Percentiles rank a stretch among this genome's conserved stretches.
Evolutionary conservation across 2,888 invertebrate genomes (phyloP).

Genomic region (Hetaerina titia): DNA sequence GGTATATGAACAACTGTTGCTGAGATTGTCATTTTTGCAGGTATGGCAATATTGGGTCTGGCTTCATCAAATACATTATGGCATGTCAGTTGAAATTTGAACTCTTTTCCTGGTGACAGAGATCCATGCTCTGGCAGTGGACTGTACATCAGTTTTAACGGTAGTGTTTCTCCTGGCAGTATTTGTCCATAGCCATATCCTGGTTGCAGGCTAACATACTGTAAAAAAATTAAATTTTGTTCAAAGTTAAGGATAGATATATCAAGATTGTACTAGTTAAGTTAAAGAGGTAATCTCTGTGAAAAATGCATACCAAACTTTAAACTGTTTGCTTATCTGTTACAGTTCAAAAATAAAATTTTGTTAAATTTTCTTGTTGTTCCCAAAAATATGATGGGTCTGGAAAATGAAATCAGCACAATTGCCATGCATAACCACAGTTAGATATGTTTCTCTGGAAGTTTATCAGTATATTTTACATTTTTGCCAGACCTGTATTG

Average conservation of each 20-base stretch:
- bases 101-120: constrained; percentile 7
- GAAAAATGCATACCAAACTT: no score
- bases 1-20: constrained; percentile 47
- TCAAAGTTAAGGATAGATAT: not conserved
- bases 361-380: no score
- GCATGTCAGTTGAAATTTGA: constrained; percentile 37
- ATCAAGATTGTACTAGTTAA: not conserved
- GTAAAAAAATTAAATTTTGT: not conserved
- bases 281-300: no score
- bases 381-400: no score
- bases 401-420: no score
- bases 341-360: no score
- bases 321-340: no score
- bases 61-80: constrained; percentile 24
- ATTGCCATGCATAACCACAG: no score
- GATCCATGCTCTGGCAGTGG: constrained; percentile 33
- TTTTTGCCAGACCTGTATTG: no score
- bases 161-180: constrained; percentile 10
- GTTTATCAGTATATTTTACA: no score
- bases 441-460: no score
- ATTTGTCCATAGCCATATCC: constrained; percentile 45
- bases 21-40: constrained; percentile 27
- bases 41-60: not conserved
- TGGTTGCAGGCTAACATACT: constrained; percentile 32
- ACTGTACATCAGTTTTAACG: constrained; percentile 21